These are phyloP conservation scores for Paramisgurnus dabryanus DNA, from an alignment of 2,113 vertebrate species.

Conservation along the genomic window DNA sequence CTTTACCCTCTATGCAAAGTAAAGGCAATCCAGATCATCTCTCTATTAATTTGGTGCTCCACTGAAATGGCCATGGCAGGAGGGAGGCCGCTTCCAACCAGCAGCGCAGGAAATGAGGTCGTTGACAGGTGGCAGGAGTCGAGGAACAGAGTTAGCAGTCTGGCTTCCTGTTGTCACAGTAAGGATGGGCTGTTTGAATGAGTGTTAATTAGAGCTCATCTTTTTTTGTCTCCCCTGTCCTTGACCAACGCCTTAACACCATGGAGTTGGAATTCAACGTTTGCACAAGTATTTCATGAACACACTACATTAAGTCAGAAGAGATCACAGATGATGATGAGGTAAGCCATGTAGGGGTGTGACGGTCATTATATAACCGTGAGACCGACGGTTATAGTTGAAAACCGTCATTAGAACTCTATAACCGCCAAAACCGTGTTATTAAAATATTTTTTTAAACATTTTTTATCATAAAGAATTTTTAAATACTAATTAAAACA, in stretches of 20 bases:
- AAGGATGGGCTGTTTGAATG: constrained; percentile 46
- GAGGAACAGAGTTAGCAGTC: constrained; percentile 49
- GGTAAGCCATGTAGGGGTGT: neutral
- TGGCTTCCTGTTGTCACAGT: constrained; percentile 44
- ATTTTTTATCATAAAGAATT: too few relatives aligned
- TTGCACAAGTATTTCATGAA: neutral
- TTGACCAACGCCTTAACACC: constrained; percentile 44
- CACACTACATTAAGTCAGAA: neutral
- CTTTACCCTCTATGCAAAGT: neutral
- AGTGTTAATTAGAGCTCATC: constrained; percentile 52
- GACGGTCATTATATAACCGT: too few relatives aligned
- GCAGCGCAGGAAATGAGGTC: constrained; percentile 44
- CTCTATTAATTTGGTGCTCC: constrained; percentile 12
- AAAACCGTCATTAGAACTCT: too few relatives aligned
- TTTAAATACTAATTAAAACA: too few relatives aligned
- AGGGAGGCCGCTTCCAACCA: constrained; percentile 19
- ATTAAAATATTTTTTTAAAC: too few relatives aligned
- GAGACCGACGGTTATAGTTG: too few relatives aligned
- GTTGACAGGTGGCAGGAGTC: constrained; percentile 50
- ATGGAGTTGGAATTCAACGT: constrained; percentile 2
- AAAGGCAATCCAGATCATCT: constrained; percentile 30
- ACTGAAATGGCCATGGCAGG: constrained; percentile 16
- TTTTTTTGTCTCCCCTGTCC: constrained; percentile 38
- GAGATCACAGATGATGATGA: neutral
- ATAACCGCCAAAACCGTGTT: too few relatives aligned